Evolutionary conservation across 2,888 invertebrate genomes (phyloP).

Genomic region (Graphium colonna): DNA sequence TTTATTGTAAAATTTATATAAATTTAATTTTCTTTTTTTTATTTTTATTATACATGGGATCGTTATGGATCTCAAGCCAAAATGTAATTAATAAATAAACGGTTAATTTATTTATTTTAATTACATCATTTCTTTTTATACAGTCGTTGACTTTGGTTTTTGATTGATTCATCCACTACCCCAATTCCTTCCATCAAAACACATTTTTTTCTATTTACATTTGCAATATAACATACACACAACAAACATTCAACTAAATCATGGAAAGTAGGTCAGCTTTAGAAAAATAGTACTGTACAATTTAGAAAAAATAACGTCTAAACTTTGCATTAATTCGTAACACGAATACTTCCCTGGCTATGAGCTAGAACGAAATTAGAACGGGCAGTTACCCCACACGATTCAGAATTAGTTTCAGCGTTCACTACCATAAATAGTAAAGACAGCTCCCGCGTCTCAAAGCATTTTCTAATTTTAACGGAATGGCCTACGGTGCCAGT

Average conservation of each 20-base stretch:
- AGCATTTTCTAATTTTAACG: conserved; percentile 69
- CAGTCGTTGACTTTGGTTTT: conserved; percentile 67
- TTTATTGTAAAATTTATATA: conserved; percentile 81
- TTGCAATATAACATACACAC: conserved; percentile 23
- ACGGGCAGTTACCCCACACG: conserved; percentile 53
- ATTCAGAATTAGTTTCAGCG: conserved; percentile 49
- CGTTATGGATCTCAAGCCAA: conserved; percentile 79
- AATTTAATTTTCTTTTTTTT: conserved; percentile 78
- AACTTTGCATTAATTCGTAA: conserved; percentile 3
- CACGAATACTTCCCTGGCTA: conserved; percentile 2
- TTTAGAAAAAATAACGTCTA: not conserved
- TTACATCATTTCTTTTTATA: conserved; percentile 80
- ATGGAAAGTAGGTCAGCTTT: conserved; percentile 54
- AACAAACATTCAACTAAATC: conserved; percentile 34
- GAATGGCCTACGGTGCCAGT: conserved; percentile 36
- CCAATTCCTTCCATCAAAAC: conserved; percentile 33
- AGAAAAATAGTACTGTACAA: not conserved
- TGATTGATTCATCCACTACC: conserved; percentile 47
- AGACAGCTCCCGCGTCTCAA: conserved; percentile 59
- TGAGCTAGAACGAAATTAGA: conserved; percentile 42
- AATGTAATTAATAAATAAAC: conserved; percentile 81
- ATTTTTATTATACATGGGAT: conserved; percentile 78
- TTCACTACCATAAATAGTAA: conserved; percentile 76
- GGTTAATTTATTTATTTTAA: conserved; percentile 82
- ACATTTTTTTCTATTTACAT: not conserved